phyloP scores from a whole-genome alignment of 2,113 vertebrate species.

The Rafetus swinhoei region DNA sequence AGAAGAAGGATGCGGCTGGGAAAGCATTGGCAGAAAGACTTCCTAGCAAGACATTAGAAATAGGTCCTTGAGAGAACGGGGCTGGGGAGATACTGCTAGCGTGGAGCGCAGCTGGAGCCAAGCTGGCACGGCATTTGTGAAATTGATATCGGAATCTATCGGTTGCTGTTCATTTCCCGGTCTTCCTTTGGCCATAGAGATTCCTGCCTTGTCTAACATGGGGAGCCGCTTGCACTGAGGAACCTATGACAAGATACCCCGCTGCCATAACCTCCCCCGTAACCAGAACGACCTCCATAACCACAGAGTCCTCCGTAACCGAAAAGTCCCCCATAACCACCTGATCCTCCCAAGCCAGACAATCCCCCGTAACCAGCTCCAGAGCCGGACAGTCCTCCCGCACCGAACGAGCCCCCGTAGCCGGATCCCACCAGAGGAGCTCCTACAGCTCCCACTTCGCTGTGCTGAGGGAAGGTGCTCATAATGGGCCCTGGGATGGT shows the following conservation, averaged over 20 bases:
- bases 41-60: no score
- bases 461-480: background rate
- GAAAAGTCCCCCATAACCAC: background rate
- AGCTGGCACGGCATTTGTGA: no score
- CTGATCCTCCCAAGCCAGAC: background rate
- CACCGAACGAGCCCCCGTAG: background rate
- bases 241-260: background rate
- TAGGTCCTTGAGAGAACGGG: no score
- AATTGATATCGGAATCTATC: no score
- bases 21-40: no score
- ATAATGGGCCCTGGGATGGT: background rate
- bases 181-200: background rate
- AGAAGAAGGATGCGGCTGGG: no score
- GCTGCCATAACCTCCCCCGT: background rate
- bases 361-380: background rate
- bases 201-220: background rate
- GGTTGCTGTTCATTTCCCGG: no score
- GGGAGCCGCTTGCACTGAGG: background rate
- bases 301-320: background rate
- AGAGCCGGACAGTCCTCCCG: background rate
- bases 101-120: no score
- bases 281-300: no score
- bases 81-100: no score
- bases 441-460: background rate
- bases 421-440: background rate